A percentile compares a stretch with the other conserved stretches of the same genome.
These are phyloP conservation scores for Leptobrachium ailaonicum DNA, from an alignment of 2,113 vertebrate species.

Conservation along the genomic window DNA sequence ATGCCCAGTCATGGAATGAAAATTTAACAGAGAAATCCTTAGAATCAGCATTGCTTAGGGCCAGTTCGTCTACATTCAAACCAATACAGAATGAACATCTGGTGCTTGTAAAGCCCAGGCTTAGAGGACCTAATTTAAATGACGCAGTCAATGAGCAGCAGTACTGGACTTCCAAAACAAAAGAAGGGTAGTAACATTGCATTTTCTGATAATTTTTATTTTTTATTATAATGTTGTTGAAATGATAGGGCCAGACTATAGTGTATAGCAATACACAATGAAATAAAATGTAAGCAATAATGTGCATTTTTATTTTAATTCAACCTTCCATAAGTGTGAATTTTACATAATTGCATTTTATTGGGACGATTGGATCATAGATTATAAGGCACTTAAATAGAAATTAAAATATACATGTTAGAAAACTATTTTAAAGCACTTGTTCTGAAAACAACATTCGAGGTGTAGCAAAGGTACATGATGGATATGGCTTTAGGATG, in stretches of 20 bases:
- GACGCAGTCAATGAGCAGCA: constrained; percentile 15
- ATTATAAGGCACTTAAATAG: no score
- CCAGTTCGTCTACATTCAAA: constrained; percentile 26
- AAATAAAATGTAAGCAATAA: no score
- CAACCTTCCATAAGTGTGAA: no score
- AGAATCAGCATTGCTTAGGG: constrained; percentile 26
- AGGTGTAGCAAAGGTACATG: neutral
- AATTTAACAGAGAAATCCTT: constrained; percentile 34
- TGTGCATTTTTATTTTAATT: no score
- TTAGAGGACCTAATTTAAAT: constrained; percentile 29
- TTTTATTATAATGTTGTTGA: no score
- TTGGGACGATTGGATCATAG: no score
- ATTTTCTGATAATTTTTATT: no score
- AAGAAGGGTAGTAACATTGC: constrained; percentile 3
- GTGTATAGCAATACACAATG: no score
- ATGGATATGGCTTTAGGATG: neutral
- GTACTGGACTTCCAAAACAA: constrained; percentile 28
- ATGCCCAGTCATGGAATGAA: constrained; percentile 22
- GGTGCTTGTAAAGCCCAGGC: constrained; percentile 38
- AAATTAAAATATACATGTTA: no score
- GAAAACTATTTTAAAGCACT: neutral
- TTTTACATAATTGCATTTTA: no score
- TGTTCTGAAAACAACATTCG: neutral
- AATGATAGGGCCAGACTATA: no score
- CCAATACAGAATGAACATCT: constrained; percentile 39